Conservation (phyloP, 2,888 invertebrate genomes). For the Aporophyla nigra region DNA sequence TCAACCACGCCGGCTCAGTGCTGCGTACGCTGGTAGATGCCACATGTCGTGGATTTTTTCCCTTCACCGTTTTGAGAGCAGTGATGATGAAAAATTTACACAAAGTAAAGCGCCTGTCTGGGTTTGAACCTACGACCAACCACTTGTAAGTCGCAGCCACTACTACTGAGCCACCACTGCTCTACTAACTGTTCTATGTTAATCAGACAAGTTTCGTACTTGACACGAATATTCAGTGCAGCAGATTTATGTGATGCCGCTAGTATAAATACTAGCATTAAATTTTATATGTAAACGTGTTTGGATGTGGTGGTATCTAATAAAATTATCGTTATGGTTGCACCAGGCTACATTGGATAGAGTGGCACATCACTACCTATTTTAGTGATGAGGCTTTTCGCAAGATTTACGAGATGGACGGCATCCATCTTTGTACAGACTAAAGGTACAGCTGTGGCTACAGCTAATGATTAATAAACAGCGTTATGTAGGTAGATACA, state of each 20-base stretch:
- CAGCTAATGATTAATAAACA: conserved; percentile 36
- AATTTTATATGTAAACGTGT: conserved; percentile 25
- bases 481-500: conserved; percentile 15
- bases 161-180: too few relatives aligned
- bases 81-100: too few relatives aligned
- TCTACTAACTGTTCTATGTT: conserved; percentile 69
- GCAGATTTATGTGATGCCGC: conserved; percentile 63
- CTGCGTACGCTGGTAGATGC: too few relatives aligned
- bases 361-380: background rate
- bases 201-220: conserved; percentile 74
- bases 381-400: background rate
- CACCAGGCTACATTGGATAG: conserved; percentile 6
- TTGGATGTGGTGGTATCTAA: conserved; percentile 2
- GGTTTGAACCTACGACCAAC: too few relatives aligned
- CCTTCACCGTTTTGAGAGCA: too few relatives aligned
- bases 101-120: too few relatives aligned
- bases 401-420: conserved; percentile 32
- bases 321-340: conserved; percentile 23
- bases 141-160: too few relatives aligned
- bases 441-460: conserved; percentile 8
- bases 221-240: conserved; percentile 75
- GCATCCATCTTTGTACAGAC: conserved; percentile 1
- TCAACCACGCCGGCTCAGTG: too few relatives aligned
- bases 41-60: too few relatives aligned
- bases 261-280: conserved; percentile 2